Evolutionary conservation across 2,797 vertebrate genomes (phyloP).

Genomic region (Margarornis squamiger): DNA sequence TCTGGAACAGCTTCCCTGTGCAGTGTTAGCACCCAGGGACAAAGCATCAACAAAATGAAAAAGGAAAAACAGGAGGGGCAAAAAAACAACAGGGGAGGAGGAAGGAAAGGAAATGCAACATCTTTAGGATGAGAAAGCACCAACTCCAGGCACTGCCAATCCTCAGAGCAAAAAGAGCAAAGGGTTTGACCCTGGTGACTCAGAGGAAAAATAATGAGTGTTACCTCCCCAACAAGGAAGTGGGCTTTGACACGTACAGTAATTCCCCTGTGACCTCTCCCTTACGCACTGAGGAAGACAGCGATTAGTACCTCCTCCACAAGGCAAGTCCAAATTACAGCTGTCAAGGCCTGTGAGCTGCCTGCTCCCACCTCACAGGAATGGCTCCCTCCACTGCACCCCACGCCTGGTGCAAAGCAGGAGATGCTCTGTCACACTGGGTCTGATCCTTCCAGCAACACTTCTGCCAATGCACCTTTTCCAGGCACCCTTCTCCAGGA

Average conservation of each 20-base stretch:
- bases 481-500: not conserved
- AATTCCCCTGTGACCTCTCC: constrained; percentile 26
- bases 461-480: fast-evolving
- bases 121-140: not conserved
- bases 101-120: not conserved
- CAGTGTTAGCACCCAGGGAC: not conserved
- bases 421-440: not conserved
- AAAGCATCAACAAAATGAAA: not conserved
- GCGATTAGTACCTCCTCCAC: not conserved
- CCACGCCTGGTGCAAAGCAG: not conserved
- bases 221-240: constrained; percentile 30
- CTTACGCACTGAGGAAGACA: not conserved
- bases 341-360: not conserved
- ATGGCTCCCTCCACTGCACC: not conserved
- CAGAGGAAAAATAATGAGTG: not conserved
- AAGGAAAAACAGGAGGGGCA: fast-evolving
- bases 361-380: not conserved
- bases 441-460: not conserved
- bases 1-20: not conserved
- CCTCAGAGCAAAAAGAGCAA: not conserved
- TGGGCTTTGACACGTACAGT: not conserved
- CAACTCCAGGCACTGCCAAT: not conserved
- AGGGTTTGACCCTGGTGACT: constrained; percentile 43
- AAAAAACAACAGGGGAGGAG: not conserved
- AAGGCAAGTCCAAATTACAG: not conserved